These are phyloP conservation scores for Gallirallus australis DNA, from an alignment of 2,797 vertebrate species.

Conservation along the genomic window DNA sequence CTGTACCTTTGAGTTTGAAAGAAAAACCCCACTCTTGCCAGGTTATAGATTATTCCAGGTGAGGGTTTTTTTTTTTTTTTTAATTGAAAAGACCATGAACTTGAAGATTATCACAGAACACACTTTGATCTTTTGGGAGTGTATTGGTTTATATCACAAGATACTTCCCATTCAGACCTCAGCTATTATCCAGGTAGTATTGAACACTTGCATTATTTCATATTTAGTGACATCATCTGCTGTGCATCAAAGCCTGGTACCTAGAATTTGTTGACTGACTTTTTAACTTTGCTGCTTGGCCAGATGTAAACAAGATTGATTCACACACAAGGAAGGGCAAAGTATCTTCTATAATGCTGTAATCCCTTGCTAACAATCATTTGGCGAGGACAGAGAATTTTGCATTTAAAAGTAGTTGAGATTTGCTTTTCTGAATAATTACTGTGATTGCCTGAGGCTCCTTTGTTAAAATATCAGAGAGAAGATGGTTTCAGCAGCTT, in stretches of 20 bases:
- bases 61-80: background rate
- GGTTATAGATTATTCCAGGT: background rate
- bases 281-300: background rate
- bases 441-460: conserved; percentile 59
- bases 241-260: background rate
- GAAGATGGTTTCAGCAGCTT: conserved; percentile 60
- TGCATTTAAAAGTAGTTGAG: conserved; percentile 64
- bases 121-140: background rate
- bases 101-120: background rate
- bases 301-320: conserved; percentile 55
- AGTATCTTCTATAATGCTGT: conserved; percentile 17
- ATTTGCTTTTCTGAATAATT: conserved; percentile 69
- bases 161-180: background rate
- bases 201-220: background rate
- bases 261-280: background rate
- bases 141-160: background rate
- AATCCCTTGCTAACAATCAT: conserved; percentile 49
- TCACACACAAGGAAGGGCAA: background rate
- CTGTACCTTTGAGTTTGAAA: background rate
- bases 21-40: background rate
- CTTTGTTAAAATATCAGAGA: conserved; percentile 65
- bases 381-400: conserved; percentile 41
- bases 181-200: background rate
- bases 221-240: conserved; percentile 13
- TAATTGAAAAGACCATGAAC: background rate